Evolutionary conservation across 2,888 invertebrate species (phyloP).

Genomic region (Balanococcus diminutus): DNA sequence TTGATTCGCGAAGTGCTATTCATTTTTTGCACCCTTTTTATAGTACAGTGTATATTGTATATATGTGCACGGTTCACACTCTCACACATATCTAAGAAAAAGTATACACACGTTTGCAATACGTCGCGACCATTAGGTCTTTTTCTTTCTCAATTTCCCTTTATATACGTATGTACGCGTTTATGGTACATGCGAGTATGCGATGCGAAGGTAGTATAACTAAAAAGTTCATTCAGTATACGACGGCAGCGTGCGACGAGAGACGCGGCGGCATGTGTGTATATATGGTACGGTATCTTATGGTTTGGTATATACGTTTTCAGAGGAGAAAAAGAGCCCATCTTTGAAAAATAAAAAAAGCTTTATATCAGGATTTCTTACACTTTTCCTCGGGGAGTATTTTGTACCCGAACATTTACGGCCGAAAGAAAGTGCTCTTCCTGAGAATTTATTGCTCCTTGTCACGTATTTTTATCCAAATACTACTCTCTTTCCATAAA

Average conservation of each 20-base stretch:
- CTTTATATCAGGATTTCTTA: conserved; percentile 45
- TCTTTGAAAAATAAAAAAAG: conserved; percentile 37
- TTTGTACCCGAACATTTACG: conserved; percentile 38
- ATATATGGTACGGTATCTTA: background rate
- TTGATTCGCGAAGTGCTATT: conserved; percentile 20
- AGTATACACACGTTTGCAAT: background rate
- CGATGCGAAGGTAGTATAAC: background rate
- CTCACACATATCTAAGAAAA: background rate
- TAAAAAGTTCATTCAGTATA: background rate
- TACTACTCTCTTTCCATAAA: conserved; percentile 40
- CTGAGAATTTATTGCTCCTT: conserved; percentile 20
- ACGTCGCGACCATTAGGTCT: conserved; percentile 28
- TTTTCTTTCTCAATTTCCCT: background rate
- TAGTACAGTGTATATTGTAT: too few species aligned
- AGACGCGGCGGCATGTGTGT: background rate
- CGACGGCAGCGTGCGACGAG: background rate
- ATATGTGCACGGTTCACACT: background rate
- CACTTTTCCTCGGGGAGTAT: conserved; percentile 48
- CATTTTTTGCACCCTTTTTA: background rate
- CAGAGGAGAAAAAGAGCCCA: conserved; percentile 23
- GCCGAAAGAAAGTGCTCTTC: conserved; percentile 36
- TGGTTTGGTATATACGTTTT: background rate
- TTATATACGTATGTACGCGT: too few species aligned
- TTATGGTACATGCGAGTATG: background rate
- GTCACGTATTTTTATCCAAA: conserved; percentile 49